Percentiles rank a stretch among this genome's conserved stretches.
These are phyloP conservation scores for Crotalus helleri DNA, from an alignment of 2,113 vertebrate genomes.

Conservation along the genomic window DNA sequence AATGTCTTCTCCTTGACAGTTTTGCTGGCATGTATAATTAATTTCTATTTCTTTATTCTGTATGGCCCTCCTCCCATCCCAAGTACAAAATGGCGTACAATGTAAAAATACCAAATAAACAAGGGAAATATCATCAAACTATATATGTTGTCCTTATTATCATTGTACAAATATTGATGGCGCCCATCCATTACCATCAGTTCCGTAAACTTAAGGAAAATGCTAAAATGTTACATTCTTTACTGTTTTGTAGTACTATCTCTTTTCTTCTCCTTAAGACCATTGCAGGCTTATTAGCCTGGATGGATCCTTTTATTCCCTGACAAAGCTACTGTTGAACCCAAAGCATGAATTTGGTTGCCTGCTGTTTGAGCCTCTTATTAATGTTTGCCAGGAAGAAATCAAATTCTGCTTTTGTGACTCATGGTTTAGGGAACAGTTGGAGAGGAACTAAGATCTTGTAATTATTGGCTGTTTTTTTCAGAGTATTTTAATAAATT, in stretches of 20 bases:
- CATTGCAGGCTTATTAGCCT: background rate
- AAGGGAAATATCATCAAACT: background rate
- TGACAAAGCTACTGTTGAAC: background rate
- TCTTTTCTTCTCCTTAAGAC: background rate
- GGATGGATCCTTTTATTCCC: background rate
- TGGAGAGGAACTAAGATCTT: background rate
- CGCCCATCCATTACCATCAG: background rate
- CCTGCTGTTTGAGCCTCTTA: background rate
- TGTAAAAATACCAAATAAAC: background rate
- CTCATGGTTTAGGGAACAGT: background rate
- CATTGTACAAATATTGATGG: background rate
- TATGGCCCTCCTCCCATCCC: background rate
- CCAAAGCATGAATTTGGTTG: background rate
- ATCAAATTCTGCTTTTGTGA: background rate
- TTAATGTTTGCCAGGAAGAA: background rate
- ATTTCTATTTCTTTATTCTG: background rate
- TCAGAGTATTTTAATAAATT: background rate
- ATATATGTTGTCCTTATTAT: background rate
- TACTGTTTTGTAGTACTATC: background rate
- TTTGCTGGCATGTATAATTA: background rate
- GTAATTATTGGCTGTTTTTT: background rate
- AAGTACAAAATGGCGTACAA: background rate
- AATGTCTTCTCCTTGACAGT: background rate
- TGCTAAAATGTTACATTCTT: background rate
- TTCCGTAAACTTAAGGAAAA: background rate